Conservation (phyloP, 1,140 invertebrate species). For the Diabrotica undecimpunctata region DNA sequence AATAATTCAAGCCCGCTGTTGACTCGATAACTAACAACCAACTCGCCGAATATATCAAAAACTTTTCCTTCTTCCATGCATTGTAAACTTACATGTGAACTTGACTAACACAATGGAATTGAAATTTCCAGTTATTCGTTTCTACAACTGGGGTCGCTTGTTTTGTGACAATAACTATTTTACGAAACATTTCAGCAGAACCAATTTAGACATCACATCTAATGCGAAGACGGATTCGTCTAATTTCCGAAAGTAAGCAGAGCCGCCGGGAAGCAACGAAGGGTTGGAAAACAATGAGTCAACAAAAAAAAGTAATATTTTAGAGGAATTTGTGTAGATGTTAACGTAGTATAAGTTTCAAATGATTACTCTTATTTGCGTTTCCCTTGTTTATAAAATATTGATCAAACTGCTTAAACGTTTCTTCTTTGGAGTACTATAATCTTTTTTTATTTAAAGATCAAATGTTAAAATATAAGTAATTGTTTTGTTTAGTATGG, state of each 20-base stretch:
- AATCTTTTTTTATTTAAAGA: too few species aligned
- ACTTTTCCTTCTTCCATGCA: not conserved
- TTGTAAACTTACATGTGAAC: not conserved
- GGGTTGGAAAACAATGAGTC: slow-evolving; percentile 28
- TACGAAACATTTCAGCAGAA: slow-evolving; percentile 29
- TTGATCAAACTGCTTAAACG: too few species aligned
- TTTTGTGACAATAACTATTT: slow-evolving; percentile 25
- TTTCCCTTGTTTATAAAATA: too few species aligned
- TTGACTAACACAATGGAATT: slow-evolving; percentile 1
- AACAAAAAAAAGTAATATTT: slow-evolving; percentile 8
- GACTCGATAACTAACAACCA: not conserved
- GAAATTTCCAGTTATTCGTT: slow-evolving; percentile 1
- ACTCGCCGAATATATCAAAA: not conserved
- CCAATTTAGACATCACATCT: slow-evolving; percentile 24
- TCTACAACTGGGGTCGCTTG: slow-evolving; percentile 1
- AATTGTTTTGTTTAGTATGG: too few species aligned
- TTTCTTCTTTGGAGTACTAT: too few species aligned
- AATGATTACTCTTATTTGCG: too few species aligned
- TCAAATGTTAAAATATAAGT: too few species aligned
- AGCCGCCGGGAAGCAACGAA: not conserved
- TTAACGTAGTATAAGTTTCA: too few species aligned
- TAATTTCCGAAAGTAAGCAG: slow-evolving; percentile 16
- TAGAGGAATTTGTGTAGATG: too few species aligned
- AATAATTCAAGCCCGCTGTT: not conserved
- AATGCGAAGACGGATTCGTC: not conserved